These are phyloP conservation scores for Microcebus ravelobensis DNA, from an alignment of 2,113 vertebrate species.

Conservation along the genomic window DNA sequence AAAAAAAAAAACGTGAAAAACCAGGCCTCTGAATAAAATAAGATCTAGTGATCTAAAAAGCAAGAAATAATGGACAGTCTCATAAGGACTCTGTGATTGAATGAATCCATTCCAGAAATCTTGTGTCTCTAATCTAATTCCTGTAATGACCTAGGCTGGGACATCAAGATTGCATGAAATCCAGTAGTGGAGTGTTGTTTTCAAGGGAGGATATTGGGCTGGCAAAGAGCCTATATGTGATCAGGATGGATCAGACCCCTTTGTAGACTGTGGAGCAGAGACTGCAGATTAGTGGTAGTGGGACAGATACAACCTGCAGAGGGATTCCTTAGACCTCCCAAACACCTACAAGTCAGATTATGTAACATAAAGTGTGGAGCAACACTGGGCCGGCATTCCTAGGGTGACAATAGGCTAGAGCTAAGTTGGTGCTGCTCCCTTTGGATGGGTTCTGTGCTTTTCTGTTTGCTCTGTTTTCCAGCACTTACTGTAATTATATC, in stretches of 20 bases:
- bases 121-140: background rate
- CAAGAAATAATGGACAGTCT: background rate
- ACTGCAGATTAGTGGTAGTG: background rate
- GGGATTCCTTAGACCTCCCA: background rate
- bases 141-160: background rate
- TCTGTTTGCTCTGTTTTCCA: background rate
- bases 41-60: background rate
- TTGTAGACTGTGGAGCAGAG: background rate
- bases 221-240: background rate
- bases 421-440: background rate
- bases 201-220: background rate
- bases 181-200: background rate
- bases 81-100: background rate
- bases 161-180: background rate
- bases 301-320: background rate
- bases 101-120: background rate
- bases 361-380: background rate
- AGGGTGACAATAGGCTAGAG: background rate
- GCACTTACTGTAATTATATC: background rate
- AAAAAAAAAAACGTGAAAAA: background rate
- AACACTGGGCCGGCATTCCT: background rate
- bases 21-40: background rate
- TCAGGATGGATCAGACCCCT: too few species aligned
- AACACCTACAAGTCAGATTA: background rate
- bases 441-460: background rate